Percentiles rank a stretch among this genome's conserved stretches.
These are phyloP conservation scores for Auanema sp. DNA, from an alignment of 2,888 invertebrate species.

Conservation along the genomic window DNA sequence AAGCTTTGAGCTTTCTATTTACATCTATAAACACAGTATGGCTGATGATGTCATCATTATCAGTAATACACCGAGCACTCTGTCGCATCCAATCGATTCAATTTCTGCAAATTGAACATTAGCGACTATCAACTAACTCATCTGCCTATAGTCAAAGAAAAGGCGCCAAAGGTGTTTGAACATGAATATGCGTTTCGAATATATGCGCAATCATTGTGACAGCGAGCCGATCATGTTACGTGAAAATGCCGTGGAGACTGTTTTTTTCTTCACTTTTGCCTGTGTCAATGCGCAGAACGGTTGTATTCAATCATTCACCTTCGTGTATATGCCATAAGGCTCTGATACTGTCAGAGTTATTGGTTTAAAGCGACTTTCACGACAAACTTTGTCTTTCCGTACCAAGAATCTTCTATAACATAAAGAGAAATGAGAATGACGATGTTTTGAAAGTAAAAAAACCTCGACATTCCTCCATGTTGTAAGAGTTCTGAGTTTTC, in stretches of 20 bases:
- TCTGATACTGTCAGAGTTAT: not conserved
- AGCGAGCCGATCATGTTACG: too few relatives aligned
- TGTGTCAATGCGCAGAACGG: too few relatives aligned
- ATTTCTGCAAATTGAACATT: not conserved
- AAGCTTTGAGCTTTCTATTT: too few relatives aligned
- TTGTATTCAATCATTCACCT: not conserved
- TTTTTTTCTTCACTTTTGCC: too few relatives aligned
- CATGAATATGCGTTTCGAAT: too few relatives aligned
- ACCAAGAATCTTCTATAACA: not conserved
- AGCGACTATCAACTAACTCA: not conserved
- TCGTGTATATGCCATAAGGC: not conserved
- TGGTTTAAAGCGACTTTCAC: conserved; percentile 3
- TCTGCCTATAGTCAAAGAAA: not conserved
- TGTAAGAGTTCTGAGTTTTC: not conserved
- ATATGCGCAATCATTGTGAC: too few relatives aligned
- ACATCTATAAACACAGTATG: not conserved
- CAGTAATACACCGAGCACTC: conserved; percentile 2
- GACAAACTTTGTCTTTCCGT: not conserved
- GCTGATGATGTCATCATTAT: not conserved
- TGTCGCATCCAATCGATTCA: not conserved
- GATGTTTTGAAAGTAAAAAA: not conserved
- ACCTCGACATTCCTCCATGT: conserved; percentile 5
- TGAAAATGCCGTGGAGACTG: too few relatives aligned
- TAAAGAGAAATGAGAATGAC: not conserved
- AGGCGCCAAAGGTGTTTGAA: too few relatives aligned